These are phyloP conservation scores for Lepidurus apus DNA, from an alignment of 1,140 invertebrate genomes.

Conservation along the genomic window DNA sequence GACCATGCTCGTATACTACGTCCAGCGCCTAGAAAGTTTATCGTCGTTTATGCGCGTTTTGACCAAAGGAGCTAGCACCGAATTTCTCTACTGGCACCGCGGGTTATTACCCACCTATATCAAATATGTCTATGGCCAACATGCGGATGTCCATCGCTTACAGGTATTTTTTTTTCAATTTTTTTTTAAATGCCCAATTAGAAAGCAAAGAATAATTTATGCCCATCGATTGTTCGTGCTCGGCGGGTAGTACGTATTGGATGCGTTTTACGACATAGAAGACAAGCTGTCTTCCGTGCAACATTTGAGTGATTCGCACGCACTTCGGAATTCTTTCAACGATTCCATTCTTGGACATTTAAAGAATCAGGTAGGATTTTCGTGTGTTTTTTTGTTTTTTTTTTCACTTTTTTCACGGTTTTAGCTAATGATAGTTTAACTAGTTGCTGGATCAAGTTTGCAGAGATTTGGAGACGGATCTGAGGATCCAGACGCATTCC, in stretches of 20 bases:
- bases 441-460: slow-evolving; percentile 67
- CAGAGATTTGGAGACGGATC: slow-evolving; percentile 80
- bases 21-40: slow-evolving; percentile 57
- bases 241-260: slow-evolving; percentile 57
- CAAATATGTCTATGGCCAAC: slow-evolving; percentile 58
- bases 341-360: slow-evolving; percentile 40
- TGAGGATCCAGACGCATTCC: slow-evolving; percentile 81
- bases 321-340: slow-evolving; percentile 46
- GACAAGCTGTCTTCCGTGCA: slow-evolving; percentile 43
- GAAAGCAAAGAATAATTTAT: slow-evolving; percentile 34
- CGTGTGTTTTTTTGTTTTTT: neutral
- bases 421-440: slow-evolving; percentile 35
- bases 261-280: slow-evolving; percentile 58
- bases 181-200: too few species aligned
- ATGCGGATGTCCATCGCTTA: slow-evolving; percentile 56
- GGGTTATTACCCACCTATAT: slow-evolving; percentile 71
- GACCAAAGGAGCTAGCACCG: slow-evolving; percentile 58
- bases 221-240: slow-evolving; percentile 34
- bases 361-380: slow-evolving; percentile 33
- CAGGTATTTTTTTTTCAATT: slow-evolving; percentile 44
- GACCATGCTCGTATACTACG: slow-evolving; percentile 48
- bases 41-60: slow-evolving; percentile 56
- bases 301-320: slow-evolving; percentile 44
- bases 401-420: neutral
- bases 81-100: slow-evolving; percentile 76